Evolutionary conservation across 2,888 invertebrate genomes (phyloP).

Genomic region (Monoplex corrugatus): DNA sequence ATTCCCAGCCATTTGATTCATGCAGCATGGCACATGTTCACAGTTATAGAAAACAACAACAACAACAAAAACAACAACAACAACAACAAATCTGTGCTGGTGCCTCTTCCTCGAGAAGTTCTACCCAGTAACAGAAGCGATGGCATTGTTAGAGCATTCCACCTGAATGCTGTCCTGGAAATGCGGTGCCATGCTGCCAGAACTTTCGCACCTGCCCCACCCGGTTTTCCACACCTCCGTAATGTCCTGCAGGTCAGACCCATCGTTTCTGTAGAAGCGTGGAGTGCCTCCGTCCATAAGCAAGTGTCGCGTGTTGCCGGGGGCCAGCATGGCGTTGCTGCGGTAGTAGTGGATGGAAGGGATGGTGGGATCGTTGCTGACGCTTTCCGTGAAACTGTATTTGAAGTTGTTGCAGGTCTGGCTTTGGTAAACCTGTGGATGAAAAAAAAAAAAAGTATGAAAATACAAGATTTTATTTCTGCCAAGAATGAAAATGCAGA

Average conservation of each 20-base stretch:
- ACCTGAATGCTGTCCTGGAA: slow-evolving; percentile 49
- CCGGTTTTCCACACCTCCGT: slow-evolving; percentile 74
- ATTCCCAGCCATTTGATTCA: too few species aligned
- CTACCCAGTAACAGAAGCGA: neutral
- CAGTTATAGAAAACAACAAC: too few species aligned
- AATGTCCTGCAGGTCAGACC: slow-evolving; percentile 64
- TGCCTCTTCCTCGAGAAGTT: too few species aligned
- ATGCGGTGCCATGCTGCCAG: slow-evolving; percentile 71
- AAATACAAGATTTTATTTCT: neutral
- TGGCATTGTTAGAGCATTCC: slow-evolving; percentile 28
- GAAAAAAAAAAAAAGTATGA: neutral
- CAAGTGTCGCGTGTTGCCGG: slow-evolving; percentile 25
- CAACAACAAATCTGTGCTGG: too few species aligned
- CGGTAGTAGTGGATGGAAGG: slow-evolving; percentile 69
- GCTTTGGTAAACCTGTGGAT: slow-evolving; percentile 49
- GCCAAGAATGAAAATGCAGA: neutral
- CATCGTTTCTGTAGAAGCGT: slow-evolving; percentile 51
- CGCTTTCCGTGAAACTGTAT: slow-evolving; percentile 49
- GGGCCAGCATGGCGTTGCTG: slow-evolving; percentile 52
- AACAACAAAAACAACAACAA: too few species aligned
- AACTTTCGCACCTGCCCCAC: slow-evolving; percentile 70
- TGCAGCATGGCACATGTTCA: too few species aligned
- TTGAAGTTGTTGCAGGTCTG: neutral
- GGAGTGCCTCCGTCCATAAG: slow-evolving; percentile 23
- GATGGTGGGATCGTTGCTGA: slow-evolving; percentile 22